Evolutionary conservation across 23 tunicate species (phyloP).

Genomic region (Aplidium turbinatum): DNA sequence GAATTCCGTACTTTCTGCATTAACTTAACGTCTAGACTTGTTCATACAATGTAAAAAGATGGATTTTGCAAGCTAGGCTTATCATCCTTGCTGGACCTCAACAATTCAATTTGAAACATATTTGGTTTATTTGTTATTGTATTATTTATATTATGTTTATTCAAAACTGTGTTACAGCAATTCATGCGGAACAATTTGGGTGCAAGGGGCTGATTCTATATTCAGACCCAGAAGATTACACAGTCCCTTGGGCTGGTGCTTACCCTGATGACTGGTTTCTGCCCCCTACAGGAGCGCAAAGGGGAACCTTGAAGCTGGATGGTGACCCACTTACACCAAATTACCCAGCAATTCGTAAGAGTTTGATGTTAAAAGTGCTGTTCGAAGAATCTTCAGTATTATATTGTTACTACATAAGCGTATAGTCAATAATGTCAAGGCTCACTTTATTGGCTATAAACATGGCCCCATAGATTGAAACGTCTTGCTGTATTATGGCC

Average conservation of each 20-base stretch:
- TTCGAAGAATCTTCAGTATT: background rate
- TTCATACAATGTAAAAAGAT: too few relatives aligned
- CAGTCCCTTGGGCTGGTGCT: constrained; percentile 37
- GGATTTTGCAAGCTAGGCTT: too few relatives aligned
- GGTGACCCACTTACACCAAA: constrained; percentile 50
- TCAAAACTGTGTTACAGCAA: constrained; percentile 12
- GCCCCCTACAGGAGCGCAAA: constrained; percentile 45
- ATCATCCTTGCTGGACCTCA: too few relatives aligned
- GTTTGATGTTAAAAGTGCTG: too few relatives aligned
- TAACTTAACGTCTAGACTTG: too few relatives aligned
- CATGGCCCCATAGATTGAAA: too few relatives aligned
- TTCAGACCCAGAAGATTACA: constrained; percentile 46
- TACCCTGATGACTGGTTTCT: constrained; percentile 50
- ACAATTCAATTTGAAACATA: background rate
- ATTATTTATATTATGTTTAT: background rate
- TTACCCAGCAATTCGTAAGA: constrained; percentile 51
- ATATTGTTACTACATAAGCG: background rate
- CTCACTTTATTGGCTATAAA: too few relatives aligned
- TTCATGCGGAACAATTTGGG: constrained; percentile 31
- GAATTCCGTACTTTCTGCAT: too few relatives aligned
- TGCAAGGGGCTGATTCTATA: constrained; percentile 45
- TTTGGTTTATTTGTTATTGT: background rate
- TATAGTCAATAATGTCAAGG: background rate
- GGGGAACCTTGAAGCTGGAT: constrained; percentile 18
- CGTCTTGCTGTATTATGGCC: too few relatives aligned